Conservation (phyloP, 2,888 invertebrate genomes). For the Calameuta idolon region DNA sequence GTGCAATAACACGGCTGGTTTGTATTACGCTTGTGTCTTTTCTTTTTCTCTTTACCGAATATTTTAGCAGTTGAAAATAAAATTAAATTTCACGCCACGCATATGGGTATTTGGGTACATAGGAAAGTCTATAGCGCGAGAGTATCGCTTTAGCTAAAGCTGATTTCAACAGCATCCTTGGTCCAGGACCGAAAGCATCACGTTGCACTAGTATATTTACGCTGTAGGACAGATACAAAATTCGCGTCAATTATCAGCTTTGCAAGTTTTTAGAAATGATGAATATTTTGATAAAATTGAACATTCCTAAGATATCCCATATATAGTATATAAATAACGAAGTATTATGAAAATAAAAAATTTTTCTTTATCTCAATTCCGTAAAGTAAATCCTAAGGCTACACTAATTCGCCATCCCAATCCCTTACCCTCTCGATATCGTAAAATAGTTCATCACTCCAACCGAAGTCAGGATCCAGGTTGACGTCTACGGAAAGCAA, state of each 20-base stretch:
- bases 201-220: background rate
- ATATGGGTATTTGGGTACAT: background rate
- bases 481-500: slow-evolving; percentile 28
- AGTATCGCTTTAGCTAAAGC: background rate
- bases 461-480: slow-evolving; percentile 10
- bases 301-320: background rate
- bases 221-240: background rate
- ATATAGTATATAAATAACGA: background rate
- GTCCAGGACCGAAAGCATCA: background rate
- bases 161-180: background rate
- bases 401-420: background rate
- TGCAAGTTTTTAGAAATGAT: background rate
- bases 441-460: background rate
- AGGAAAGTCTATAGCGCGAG: background rate
- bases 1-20: background rate
- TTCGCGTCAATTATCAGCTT: background rate
- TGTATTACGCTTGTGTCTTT: background rate
- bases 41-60: background rate
- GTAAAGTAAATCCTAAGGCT: background rate
- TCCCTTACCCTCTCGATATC: background rate
- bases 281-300: background rate
- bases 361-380: background rate
- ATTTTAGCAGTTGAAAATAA: background rate
- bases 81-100: too few species aligned
- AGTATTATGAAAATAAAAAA: background rate